Base-by-base conservation (phyloP, 1,140 invertebrate genomes). In the Brachionus calyciflorus region DNA sequence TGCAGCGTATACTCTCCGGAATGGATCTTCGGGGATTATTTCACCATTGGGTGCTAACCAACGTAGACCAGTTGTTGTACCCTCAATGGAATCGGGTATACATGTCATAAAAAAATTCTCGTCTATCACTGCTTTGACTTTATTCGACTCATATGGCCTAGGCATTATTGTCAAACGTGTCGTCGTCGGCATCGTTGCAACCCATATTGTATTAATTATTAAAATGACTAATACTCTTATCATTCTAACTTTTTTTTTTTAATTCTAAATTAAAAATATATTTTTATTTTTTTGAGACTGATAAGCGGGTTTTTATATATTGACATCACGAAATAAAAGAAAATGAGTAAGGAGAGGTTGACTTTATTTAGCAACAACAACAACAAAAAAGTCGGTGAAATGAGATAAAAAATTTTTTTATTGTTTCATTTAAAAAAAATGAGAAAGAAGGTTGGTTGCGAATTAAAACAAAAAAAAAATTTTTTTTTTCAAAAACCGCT, bases 221-320 rank as follows among this genome's bases (percentile, higher is more conserved):
- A 60, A 9, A 19, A 60, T 60, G 55, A 60, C 28, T 60, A 60
- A 60, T 37, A 60, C 9, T 17, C 55, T 60, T 60, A 60, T 60
- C 55, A 60, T 60, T 37, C 9, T 37, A 5, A 5, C 33, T 3
- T 37, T 37, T 37, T 37, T 37, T 37, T 37, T n/a, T n/a, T n/a
- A n/a, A n/a, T n/a, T n/a, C n/a, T n/a, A n/a, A n/a, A n/a, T n/a
- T n/a, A n/a, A n/a, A n/a, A n/a, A n/a, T n/a, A n/a, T n/a, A n/a
- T n/a, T n/a, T n/a, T n/a, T n/a, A n/a, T n/a, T n/a, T n/a, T n/a
- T n/a, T n/a, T n/a, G n/a, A n/a, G n/a, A n/a, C n/a, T n/a, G n/a
- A n/a, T n/a, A n/a, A n/a, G n/a, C n/a, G n/a, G n/a, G n/a, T n/a
- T n/a, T n/a, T n/a, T n/a, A n/a, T n/a, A n/a, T n/a, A n/a, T n/a